Evolutionary conservation across 2,797 vertebrate species (phyloP), one percentile per base, ranked within the genome.

Genomic region (Gadopsis marmoratus): DNA sequence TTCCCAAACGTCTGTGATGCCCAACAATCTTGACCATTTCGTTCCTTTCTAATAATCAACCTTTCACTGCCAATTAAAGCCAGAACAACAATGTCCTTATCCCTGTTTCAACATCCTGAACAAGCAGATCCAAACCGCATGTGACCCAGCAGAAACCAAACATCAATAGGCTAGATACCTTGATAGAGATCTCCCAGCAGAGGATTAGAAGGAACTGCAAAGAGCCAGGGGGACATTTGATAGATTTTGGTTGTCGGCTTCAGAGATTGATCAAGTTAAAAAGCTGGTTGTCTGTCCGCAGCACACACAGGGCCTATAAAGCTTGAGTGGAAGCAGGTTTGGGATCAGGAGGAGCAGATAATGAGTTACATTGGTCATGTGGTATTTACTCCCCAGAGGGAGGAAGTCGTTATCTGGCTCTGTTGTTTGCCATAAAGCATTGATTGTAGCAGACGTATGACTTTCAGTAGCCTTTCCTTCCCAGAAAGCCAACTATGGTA

Each of bases 291-390:
- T 87, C 88, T 79, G 78, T 93, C 74, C 29, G 83, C 41, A 65
- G 89, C 84, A 71, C 88, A 92, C 86, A 75, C 86, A 81, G 77
- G 81, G 41, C 83, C 83, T 80, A 84, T 91, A 88, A 86, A 91
- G 86, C 73, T 69, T 92, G 92, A 96, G 91, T 94, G 90, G 88
- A 95, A 95, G 92, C 94, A 95, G 94, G 91, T 93, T 92, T 86
- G 74, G 56, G 79, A 83, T 73, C 76, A 86, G 79, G 69, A 86
- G 80, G 71, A 86, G 87, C 82, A 92, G 87, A 92, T 95, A 88
- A 94, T 93, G 90, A 93, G 85, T 93, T 93, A 90, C 90, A 94
- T 87, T 87, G 92, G 88, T 93, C 90, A 77, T 87, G 88, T 79
- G 87, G 89, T 79, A 82, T 90, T 92, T 88, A 73, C 71, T 89